These are phyloP conservation scores for Heliconius sara DNA, from an alignment of 2,888 invertebrate genomes.

Conservation along the genomic window DNA sequence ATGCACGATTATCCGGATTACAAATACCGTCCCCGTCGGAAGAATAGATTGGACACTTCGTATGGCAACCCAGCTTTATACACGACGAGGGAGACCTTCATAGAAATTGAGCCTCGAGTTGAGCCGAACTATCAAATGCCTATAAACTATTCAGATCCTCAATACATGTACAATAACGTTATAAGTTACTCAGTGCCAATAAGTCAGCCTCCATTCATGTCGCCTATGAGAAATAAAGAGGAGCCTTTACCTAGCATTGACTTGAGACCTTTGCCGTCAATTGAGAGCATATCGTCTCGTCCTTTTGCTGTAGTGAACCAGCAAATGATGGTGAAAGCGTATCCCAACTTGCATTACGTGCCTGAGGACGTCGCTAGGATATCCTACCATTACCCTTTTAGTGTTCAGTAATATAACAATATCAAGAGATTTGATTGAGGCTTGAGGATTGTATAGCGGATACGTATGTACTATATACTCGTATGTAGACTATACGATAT, in stretches of 20 bases:
- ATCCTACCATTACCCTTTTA: constrained; percentile 78
- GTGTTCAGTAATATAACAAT: constrained; percentile 64
- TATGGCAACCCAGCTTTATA: constrained; percentile 66
- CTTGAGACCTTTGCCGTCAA: constrained; percentile 74
- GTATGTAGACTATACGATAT: neutral
- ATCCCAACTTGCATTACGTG: constrained; percentile 76
- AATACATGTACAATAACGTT: constrained; percentile 77
- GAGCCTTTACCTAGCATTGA: constrained; percentile 68
- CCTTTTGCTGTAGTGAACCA: constrained; percentile 78
- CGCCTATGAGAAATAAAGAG: constrained; percentile 70
- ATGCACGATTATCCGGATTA: constrained; percentile 90
- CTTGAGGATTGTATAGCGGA: neutral
- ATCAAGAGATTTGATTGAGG: no score
- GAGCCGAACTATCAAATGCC: constrained; percentile 69
- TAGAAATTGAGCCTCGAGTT: constrained; percentile 71
- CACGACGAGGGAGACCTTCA: constrained; percentile 65
- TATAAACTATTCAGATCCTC: constrained; percentile 67
- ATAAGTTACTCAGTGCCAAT: constrained; percentile 74
- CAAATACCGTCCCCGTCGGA: constrained; percentile 87
- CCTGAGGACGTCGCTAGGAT: constrained; percentile 77
- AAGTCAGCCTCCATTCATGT: constrained; percentile 66
- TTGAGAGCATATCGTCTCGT: constrained; percentile 78
- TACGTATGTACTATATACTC: neutral
- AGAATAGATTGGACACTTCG: constrained; percentile 80
- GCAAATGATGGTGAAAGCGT: constrained; percentile 81